These are phyloP conservation scores for Lysiphlebus fabarum DNA, from an alignment of 1,140 invertebrate genomes.

Conservation along the genomic window DNA sequence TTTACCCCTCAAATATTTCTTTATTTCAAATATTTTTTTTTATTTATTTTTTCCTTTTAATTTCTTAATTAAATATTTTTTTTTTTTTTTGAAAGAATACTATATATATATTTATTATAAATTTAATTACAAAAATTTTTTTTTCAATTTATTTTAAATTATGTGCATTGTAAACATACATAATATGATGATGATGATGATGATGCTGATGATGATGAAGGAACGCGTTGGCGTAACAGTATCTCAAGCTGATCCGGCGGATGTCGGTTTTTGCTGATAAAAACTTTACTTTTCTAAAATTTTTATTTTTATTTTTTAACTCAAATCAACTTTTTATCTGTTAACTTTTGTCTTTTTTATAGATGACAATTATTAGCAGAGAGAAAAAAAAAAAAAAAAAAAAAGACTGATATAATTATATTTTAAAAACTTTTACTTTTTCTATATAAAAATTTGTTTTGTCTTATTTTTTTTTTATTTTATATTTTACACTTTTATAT, in stretches of 20 bases:
- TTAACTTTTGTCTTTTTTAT: slow-evolving; percentile 8
- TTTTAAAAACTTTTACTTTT: too few species aligned
- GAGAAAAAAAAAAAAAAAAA: too few species aligned
- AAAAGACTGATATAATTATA: too few species aligned
- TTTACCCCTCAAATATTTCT: neutral
- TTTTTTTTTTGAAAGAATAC: neutral
- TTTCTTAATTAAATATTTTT: neutral
- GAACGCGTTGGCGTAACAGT: slow-evolving; percentile 50
- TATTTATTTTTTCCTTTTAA: neutral
- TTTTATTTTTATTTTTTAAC: slow-evolving; percentile 39
- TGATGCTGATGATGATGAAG: slow-evolving; percentile 32
- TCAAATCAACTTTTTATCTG: slow-evolving; percentile 42
- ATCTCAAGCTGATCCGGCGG: slow-evolving; percentile 53
- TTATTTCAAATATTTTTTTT: neutral
- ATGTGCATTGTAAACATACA: slow-evolving; percentile 7
- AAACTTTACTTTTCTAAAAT: slow-evolving; percentile 29
- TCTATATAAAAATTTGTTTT: too few species aligned
- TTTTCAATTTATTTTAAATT: slow-evolving; percentile 6
- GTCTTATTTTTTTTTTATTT: too few species aligned
- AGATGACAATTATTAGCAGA: too few species aligned
- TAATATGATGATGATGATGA: slow-evolving; percentile 34
- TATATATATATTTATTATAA: neutral
- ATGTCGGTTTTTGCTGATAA: slow-evolving; percentile 50
- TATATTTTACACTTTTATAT: too few species aligned
- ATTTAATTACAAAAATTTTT: slow-evolving; percentile 1